These are phyloP conservation scores for Haliclystus octoradiatus DNA, from an alignment of 30 jellyfish, hydroid and myxozoan genomes.

Conservation along the genomic window DNA sequence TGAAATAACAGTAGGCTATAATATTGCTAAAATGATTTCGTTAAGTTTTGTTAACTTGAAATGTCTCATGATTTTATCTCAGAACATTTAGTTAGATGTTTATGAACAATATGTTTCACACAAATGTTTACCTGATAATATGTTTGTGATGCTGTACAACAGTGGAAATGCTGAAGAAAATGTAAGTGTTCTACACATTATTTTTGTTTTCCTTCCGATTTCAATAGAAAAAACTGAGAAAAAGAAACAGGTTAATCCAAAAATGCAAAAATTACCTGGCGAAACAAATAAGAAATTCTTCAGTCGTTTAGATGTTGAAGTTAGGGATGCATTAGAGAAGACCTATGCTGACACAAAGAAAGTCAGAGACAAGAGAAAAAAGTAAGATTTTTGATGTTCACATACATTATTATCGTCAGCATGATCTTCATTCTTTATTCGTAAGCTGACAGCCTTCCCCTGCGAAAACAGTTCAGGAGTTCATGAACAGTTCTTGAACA, in stretches of 20 bases:
- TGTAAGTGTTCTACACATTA: neutral
- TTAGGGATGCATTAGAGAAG: constrained; percentile 34
- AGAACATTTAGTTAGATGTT: neutral
- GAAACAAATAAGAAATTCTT: constrained; percentile 51
- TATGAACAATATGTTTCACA: neutral
- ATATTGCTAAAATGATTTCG: too few relatives aligned
- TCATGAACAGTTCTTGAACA: too few relatives aligned
- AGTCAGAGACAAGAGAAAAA: constrained; percentile 53
- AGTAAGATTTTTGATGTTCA: constrained; percentile 14
- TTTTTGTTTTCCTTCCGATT: neutral
- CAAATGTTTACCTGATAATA: neutral
- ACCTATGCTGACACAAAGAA: constrained; percentile 52
- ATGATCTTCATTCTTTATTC: neutral
- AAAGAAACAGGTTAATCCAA: constrained; percentile 8
- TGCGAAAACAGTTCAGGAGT: neutral
- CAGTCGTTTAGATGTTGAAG: constrained; percentile 49
- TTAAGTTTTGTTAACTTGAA: too few relatives aligned
- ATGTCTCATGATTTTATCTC: too few relatives aligned
- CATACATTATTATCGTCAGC: neutral
- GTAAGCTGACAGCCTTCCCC: neutral
- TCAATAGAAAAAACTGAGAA: neutral
- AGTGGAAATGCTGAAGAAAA: too few relatives aligned
- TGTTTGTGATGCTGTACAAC: too few relatives aligned
- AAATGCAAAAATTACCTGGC: constrained; percentile 17
- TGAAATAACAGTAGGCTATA: too few relatives aligned